A percentile compares a stretch with the other conserved stretches of the same genome.
Conservation (phyloP, 2,113 vertebrate species). For the Capricornis sumatraensis region DNA sequence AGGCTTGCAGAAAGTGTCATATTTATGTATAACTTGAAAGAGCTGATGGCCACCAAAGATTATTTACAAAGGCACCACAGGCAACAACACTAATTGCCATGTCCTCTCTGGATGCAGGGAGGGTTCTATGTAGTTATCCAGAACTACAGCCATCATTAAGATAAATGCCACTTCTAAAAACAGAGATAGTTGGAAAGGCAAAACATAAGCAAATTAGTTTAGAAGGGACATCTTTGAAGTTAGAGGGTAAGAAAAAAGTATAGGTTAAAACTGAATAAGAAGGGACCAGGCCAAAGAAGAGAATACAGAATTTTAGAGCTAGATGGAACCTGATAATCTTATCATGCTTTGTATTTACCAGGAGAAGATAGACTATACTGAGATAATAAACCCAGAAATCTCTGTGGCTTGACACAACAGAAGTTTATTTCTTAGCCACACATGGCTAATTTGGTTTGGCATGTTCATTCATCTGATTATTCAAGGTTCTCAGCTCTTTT, state of each 20-base stretch:
- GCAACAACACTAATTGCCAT: conserved; percentile 17
- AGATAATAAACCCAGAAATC: neutral
- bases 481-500: neutral
- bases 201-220: conserved; percentile 34
- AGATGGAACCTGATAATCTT: neutral
- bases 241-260: neutral
- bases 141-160: conserved; percentile 53
- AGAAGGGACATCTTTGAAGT: neutral
- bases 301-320: neutral
- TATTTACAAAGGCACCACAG: neutral
- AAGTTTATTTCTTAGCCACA: neutral
- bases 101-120: conserved; percentile 3
- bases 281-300: neutral
- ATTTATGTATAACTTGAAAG: neutral
- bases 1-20: neutral
- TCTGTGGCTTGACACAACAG: neutral
- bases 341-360: neutral
- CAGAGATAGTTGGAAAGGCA: neutral
- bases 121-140: conserved; percentile 13
- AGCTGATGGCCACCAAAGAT: neutral
- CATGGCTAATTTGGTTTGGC: neutral
- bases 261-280: neutral
- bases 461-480: neutral
- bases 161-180: conserved; percentile 62
- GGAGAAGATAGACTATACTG: neutral